phyloP scores from a whole-genome alignment of 2,797 vertebrate species.

The Melanotaenia boesemani region DNA sequence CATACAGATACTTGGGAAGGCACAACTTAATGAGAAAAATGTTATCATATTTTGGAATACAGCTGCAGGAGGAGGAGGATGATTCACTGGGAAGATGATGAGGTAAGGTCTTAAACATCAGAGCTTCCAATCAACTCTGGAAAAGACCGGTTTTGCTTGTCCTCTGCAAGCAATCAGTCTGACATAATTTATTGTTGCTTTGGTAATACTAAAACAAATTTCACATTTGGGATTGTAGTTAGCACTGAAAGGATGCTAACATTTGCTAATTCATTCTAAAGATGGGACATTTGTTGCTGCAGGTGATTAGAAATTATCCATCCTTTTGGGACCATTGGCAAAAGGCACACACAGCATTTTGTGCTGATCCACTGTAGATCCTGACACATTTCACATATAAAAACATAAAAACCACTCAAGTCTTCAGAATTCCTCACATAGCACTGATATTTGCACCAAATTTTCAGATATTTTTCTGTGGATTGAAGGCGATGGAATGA shows the following conservation, averaged over 20 bases:
- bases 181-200: background rate
- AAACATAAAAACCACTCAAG: background rate
- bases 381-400: background rate
- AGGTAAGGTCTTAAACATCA: constrained; percentile 6
- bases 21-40: background rate
- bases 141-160: background rate
- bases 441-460: background rate
- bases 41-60: background rate
- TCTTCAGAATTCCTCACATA: background rate
- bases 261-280: background rate
- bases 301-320: background rate
- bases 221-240: background rate
- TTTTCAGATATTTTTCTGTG: background rate
- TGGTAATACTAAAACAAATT: background rate
- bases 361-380: background rate
- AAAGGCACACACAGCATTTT: background rate
- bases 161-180: background rate
- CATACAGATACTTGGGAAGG: background rate
- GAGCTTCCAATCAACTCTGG: background rate
- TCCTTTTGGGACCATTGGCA: background rate
- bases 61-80: constrained; percentile 3
- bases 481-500: background rate
- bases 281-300: background rate
- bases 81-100: constrained; percentile 1
- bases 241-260: background rate